A percentile compares a stretch with the other conserved stretches of the same genome.
These are phyloP conservation scores for Pteruthius melanotis DNA, from an alignment of 2,113 vertebrate genomes.

Conservation along the genomic window DNA sequence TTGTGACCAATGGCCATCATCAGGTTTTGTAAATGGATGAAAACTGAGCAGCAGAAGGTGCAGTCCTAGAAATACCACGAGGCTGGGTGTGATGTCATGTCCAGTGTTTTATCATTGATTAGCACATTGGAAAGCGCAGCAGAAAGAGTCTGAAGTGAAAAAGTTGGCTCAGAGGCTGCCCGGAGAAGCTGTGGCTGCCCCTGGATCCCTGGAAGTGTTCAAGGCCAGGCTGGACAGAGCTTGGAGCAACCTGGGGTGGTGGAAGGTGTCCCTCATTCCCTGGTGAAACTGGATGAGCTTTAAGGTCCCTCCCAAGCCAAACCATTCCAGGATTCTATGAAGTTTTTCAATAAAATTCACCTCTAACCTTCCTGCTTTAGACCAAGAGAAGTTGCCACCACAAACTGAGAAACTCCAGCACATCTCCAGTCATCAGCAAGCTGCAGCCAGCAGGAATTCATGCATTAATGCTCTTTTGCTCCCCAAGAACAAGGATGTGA, in stretches of 20 bases:
- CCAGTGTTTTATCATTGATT: not conserved
- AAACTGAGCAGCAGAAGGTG: not conserved
- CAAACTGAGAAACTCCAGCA: not conserved
- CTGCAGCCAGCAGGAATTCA: not conserved
- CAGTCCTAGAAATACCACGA: not conserved
- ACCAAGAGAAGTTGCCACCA: not conserved
- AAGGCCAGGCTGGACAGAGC: not conserved
- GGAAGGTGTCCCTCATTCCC: not conserved
- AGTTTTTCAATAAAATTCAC: not conserved
- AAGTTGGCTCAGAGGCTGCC: not conserved
- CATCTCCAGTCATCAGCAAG: not conserved
- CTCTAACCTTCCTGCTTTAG: not conserved
- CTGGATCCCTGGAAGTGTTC: not conserved
- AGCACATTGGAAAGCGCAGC: not conserved
- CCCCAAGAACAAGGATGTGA: not conserved
- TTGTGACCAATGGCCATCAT: not conserved
- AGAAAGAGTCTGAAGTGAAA: not conserved
- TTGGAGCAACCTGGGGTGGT: not conserved
- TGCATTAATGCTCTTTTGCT: not conserved
- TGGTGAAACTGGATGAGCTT: not conserved
- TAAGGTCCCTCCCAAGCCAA: not conserved
- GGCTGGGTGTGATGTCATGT: not conserved
- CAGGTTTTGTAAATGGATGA: not conserved
- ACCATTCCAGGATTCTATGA: not conserved
- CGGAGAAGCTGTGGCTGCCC: not conserved